Percentiles rank a stretch among this genome's conserved stretches.
Conservation (phyloP, 1,140 invertebrate genomes). For the Bombus affinis region DNA sequence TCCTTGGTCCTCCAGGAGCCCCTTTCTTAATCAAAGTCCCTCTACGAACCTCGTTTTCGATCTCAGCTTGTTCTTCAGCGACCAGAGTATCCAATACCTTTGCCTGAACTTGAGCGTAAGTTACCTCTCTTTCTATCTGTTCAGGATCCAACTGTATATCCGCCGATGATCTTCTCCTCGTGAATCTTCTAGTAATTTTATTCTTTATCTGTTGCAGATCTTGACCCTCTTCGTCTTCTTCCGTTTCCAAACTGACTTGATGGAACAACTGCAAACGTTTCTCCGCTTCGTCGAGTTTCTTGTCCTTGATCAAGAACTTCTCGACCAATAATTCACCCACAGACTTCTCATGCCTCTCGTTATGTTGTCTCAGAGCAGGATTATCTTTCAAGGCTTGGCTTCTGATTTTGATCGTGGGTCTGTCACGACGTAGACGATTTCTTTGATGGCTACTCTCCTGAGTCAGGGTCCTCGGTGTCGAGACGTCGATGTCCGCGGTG, state of each 20-base stretch:
- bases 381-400: conserved; percentile 82
- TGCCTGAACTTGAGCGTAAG: conserved; percentile 77
- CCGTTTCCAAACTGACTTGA: conserved; percentile 66
- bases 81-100: conserved; percentile 81
- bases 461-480: conserved; percentile 81
- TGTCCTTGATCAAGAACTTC: conserved; percentile 89
- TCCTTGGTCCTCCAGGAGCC: not conserved
- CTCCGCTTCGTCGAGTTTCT: conserved; percentile 78
- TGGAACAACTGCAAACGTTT: conserved; percentile 63
- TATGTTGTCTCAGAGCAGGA: conserved; percentile 77
- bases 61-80: conserved; percentile 79
- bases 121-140: conserved; percentile 74
- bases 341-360: conserved; percentile 83
- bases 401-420: conserved; percentile 79
- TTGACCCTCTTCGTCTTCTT: not conserved
- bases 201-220: conserved; percentile 65
- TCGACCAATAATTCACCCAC: conserved; percentile 89
- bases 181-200: conserved; percentile 76
- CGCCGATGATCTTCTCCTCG: conserved; percentile 74
- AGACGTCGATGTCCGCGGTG: conserved; percentile 92
- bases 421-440: conserved; percentile 72
- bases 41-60: conserved; percentile 72
- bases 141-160: conserved; percentile 76
- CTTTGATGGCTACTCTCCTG: conserved; percentile 59
- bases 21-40: conserved; percentile 72